Evolutionary conservation across 2,888 invertebrate species (phyloP).

Genomic region (Pandemis corylana): DNA sequence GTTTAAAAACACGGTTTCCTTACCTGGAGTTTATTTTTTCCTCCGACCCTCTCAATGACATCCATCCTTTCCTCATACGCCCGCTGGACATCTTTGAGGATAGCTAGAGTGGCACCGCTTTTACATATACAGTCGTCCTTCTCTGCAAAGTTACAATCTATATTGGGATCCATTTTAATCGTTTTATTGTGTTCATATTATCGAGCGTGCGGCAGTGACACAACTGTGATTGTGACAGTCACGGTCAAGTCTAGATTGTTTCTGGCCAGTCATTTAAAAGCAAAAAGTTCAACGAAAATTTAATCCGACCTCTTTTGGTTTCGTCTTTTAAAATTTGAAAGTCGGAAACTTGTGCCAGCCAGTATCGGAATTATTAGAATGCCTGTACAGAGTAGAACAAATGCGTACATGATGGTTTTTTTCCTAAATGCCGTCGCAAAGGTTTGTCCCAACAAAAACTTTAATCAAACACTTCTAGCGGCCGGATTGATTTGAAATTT

Average conservation of each 20-base stretch:
- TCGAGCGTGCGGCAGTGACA: not conserved
- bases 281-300: not conserved
- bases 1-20: not conserved
- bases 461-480: no score
- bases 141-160: slow-evolving; percentile 58
- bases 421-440: no score
- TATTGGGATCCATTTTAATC: slow-evolving; percentile 48
- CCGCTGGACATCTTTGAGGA: slow-evolving; percentile 86
- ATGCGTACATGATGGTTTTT: no score
- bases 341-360: no score
- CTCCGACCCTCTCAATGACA: slow-evolving; percentile 80
- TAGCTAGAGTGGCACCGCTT: slow-evolving; percentile 67
- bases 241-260: slow-evolving; percentile 5
- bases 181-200: slow-evolving; percentile 16
- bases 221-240: slow-evolving; percentile 16
- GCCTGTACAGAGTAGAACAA: no score
- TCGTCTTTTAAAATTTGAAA: slow-evolving; percentile 31
- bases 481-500: no score
- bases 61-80: slow-evolving; percentile 86
- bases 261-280: not conserved
- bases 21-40: slow-evolving; percentile 63
- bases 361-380: no score
- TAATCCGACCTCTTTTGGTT: not conserved
- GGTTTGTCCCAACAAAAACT: no score
- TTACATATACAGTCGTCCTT: slow-evolving; percentile 58